Evolutionary conservation across 2,888 invertebrate species (phyloP).

Genomic region (Plagodis pulveraria): DNA sequence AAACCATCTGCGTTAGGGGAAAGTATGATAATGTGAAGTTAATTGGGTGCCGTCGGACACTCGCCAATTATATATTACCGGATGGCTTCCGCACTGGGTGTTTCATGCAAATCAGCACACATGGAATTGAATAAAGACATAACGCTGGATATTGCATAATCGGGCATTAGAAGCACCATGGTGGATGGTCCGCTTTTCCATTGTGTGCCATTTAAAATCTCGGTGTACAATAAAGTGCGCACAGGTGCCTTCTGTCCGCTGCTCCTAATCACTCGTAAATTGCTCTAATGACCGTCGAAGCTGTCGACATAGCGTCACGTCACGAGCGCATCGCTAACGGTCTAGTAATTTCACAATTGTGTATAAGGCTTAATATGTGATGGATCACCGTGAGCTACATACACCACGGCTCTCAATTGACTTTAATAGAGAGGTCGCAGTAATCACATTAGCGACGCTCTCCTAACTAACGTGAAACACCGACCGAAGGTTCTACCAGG

Average conservation of each 20-base stretch:
- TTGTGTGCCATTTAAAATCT: constrained; percentile 38
- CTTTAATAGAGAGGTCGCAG: constrained; percentile 74
- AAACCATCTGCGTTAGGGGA: constrained; percentile 60
- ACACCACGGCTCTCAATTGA: constrained; percentile 56
- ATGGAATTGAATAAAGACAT: constrained; percentile 47
- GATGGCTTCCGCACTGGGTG: constrained; percentile 45
- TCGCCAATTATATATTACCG: constrained; percentile 56
- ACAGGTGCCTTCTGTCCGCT: constrained; percentile 47
- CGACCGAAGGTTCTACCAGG: constrained; percentile 39
- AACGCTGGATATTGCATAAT: constrained; percentile 34
- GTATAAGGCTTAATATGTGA: constrained; percentile 33
- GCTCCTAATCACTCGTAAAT: constrained; percentile 58
- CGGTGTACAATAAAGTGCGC: constrained; percentile 28
- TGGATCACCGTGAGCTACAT: constrained; percentile 27
- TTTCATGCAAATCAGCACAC: constrained; percentile 52
- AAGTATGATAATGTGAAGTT: constrained; percentile 62
- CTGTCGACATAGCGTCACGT: constrained; percentile 49
- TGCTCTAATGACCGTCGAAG: constrained; percentile 49
- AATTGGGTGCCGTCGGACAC: constrained; percentile 54
- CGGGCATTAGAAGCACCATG: constrained; percentile 7
- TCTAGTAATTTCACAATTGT: constrained; percentile 53
- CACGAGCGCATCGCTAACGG: constrained; percentile 51
- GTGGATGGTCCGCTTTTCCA: constrained; percentile 19
- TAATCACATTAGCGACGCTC: constrained; percentile 70
- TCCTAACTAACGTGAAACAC: constrained; percentile 56